Base-by-base conservation (phyloP, 2,888 invertebrate species). In the Molorchus minor region DNA sequence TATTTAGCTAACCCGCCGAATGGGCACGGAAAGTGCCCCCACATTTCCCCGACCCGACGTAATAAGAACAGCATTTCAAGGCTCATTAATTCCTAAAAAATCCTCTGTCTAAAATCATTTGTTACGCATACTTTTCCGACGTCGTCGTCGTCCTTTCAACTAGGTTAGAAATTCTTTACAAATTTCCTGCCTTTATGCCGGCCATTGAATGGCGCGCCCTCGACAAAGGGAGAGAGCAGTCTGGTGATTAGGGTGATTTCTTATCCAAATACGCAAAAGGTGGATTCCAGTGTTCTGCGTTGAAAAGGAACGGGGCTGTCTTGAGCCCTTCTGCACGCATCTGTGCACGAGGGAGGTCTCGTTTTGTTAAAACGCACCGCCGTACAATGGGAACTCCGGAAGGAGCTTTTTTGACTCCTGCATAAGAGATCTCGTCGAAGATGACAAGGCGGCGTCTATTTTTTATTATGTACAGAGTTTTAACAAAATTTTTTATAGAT, bases 71-170 rank as follows among this genome's bases (percentile, higher is more conserved):
- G 64, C 65, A 66, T 69, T 69, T 68, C 58, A 68, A 65, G 69
- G 65, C 62, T 67, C 71, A 71, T 71, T 71, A 69, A 65, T 64
- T 63, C 62, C 61, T 56, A 59, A 68, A 67, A 66, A 69, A 65
- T 62, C 60, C 57, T 60, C 54, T 59, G 60, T 64, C 64, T 67
- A 55, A 62, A 53, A 63, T 68, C 71, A 65, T 69, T 69, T 70
- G 65, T 68, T 68, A 68, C 58, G 67, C 65, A 59, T 59, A 63
- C 69, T 69, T 66, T 51, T 68, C 62, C 64, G 63, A 64, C 64
- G 66, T 56, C 66, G 52, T 61, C 64, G 66, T 56, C 66, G 52
- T 61, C 67, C 52, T 67, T 66, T 64, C 62, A 60, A 46, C 58
- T 55, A 60, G 61, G 45, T 66, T 64, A 61, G 58, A 67, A 67